Base-by-base conservation (phyloP, 1,140 invertebrate genomes). In the Cryptotermes secundus region DNA sequence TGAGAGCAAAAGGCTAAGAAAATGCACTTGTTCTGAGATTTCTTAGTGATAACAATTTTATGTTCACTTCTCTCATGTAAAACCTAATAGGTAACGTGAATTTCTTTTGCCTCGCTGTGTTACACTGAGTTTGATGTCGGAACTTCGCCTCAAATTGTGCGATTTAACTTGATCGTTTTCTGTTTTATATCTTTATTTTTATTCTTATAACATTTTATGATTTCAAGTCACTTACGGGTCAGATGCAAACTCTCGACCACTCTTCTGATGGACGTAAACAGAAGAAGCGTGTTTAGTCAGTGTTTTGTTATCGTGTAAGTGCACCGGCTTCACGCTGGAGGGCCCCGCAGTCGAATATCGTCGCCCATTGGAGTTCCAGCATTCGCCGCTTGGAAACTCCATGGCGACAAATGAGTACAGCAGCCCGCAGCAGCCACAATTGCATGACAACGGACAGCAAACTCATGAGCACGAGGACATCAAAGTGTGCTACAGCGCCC, bases 371-470 rank as follows among this genome's bases (percentile, higher is more conserved):
- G 86, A 87, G 84, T 87, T 86, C 85, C 86, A 86, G 80, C 85
- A 86, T 84, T 87, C 86, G n/a, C 86, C 86, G 79, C 86, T 87
- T 35, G 86, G 86, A 24, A 85, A 83, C 34, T 86, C 86, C 35
- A 87, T 87, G 86, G 86, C 86, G 83, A 85, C 81, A 82, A 83
- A 84, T 53, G 80, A 84, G 3, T 83, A 83, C 49, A 84, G 80
- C 49, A 82, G 26, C 26, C 59, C 59, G 34, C 83, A 83, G 9
- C 84, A 85, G 22, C 85, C 84, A 26, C 83, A 85, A 19, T 36
- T 49, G 3, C 83, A 81, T 35, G 59, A 72, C 59, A 72, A 72
- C 59, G 59, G 59, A 7, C 59, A 72, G 31, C 59, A 72, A 31
- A 72, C 59, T 31, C 85, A 79, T 49, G 81, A 85, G 16, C 79